A percentile compares a stretch with the other conserved stretches of the same genome.
These are phyloP conservation scores for Pogonophryne albipinna DNA, from an alignment of 2,797 vertebrate genomes.

Conservation along the genomic window DNA sequence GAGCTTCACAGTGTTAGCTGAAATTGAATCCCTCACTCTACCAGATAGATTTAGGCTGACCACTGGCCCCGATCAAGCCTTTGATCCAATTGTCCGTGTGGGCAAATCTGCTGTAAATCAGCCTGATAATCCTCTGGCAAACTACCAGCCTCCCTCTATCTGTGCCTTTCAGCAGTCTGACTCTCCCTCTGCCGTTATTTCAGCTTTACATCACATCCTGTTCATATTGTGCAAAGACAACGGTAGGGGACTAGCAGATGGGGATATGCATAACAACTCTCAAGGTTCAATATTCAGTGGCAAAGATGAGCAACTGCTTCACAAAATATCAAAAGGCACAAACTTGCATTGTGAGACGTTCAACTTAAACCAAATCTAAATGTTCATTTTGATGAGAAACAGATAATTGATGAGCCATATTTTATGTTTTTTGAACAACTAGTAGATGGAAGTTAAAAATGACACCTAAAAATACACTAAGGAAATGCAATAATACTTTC, in stretches of 20 bases:
- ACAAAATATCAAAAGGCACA: background rate
- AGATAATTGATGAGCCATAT: background rate
- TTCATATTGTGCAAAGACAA: conserved; percentile 5
- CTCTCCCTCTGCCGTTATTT: conserved; percentile 9
- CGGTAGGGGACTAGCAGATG: background rate
- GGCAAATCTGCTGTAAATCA: conserved; percentile 68
- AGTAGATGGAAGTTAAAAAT: background rate
- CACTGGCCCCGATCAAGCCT: conserved; percentile 58
- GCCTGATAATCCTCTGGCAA: conserved; percentile 56
- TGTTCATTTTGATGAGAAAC: background rate
- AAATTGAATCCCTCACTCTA: conserved; percentile 41
- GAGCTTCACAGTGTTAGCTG: conserved; percentile 23
- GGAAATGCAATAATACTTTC: background rate
- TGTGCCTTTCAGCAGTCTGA: conserved; percentile 10
- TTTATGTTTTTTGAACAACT: background rate
- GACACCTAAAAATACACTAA: background rate
- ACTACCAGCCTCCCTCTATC: conserved; percentile 25
- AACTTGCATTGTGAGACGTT: background rate
- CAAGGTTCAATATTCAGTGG: background rate
- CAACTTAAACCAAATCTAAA: no score
- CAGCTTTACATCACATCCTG: background rate
- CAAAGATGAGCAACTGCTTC: background rate
- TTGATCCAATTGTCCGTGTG: conserved; percentile 63
- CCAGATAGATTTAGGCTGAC: conserved; percentile 44
- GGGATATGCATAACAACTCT: conserved; percentile 7